These are phyloP conservation scores for Neolamprologus variostigma DNA, from an alignment of 2,113 vertebrate genomes.

Conservation along the genomic window DNA sequence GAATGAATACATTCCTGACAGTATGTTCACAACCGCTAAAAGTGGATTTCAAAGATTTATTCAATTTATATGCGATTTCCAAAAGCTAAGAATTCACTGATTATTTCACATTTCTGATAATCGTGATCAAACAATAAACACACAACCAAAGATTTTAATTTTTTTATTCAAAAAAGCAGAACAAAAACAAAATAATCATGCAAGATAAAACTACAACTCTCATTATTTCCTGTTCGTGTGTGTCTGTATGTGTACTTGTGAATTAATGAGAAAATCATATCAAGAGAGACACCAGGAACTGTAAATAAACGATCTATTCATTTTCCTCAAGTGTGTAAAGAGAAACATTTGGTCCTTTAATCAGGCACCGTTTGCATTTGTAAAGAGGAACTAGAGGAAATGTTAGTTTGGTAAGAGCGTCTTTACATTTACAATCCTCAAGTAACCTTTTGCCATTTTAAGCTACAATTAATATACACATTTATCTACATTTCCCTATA, in stretches of 20 bases:
- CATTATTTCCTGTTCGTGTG: not conserved
- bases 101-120: not conserved
- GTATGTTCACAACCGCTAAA: not conserved
- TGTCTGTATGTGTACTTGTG: not conserved
- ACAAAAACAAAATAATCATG: not conserved
- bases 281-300: conserved; percentile 8
- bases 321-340: not conserved
- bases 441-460: conserved; percentile 59
- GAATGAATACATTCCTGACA: not conserved
- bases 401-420: conserved; percentile 39
- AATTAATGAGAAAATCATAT: not conserved
- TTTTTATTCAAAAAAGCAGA: conserved; percentile 11
- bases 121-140: not conserved
- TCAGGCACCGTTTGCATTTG: not conserved
- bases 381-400: not conserved
- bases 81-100: not conserved
- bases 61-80: not conserved
- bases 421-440: conserved; percentile 31
- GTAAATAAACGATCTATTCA: conserved; percentile 34
- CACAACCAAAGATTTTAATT: not conserved
- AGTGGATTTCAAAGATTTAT: not conserved
- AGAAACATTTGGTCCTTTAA: conserved; percentile 14
- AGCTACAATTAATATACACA: conserved; percentile 76
- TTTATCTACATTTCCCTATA: conserved; percentile 67
- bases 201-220: conserved; percentile 25